A percentile compares a stretch with the other conserved stretches of the same genome.
Conservation (phyloP, 2,113 vertebrate species). For the Scortum barcoo region DNA sequence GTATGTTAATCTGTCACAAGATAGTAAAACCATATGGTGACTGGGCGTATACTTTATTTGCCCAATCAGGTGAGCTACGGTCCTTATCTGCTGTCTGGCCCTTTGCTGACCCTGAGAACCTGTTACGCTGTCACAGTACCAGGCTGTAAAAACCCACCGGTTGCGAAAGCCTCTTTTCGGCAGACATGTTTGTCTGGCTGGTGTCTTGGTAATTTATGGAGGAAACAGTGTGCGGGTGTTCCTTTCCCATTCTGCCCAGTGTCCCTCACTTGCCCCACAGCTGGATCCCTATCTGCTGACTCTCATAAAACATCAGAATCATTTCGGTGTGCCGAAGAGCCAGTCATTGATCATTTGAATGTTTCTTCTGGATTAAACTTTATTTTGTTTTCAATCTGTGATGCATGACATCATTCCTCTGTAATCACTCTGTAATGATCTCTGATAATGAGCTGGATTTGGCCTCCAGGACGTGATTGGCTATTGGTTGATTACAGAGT, state of each 20-base stretch:
- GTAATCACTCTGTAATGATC: slow-evolving; percentile 38
- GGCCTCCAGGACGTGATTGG: slow-evolving; percentile 42
- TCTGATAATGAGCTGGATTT: slow-evolving; percentile 48
- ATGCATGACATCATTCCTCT: slow-evolving; percentile 31
- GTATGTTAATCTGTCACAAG: slow-evolving; percentile 46
- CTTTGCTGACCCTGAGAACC: slow-evolving; percentile 43
- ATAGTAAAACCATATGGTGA: slow-evolving; percentile 18
- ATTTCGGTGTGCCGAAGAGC: not conserved
- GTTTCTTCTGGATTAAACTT: slow-evolving; percentile 19
- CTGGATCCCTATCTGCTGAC: slow-evolving; percentile 17
- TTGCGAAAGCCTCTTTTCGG: slow-evolving; percentile 20
- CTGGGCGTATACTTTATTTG: slow-evolving; percentile 31
- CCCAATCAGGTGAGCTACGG: slow-evolving; percentile 32
- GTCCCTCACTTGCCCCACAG: slow-evolving; percentile 1
- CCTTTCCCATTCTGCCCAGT: slow-evolving; percentile 23
- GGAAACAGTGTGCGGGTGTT: slow-evolving; percentile 54
- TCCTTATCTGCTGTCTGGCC: slow-evolving; percentile 51
- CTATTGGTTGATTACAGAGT: slow-evolving; percentile 64
- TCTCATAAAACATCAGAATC: slow-evolving; percentile 10
- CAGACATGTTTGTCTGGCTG: slow-evolving; percentile 50
- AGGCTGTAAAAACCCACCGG: slow-evolving; percentile 56
- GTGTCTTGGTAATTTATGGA: slow-evolving; percentile 57
- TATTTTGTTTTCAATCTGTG: slow-evolving; percentile 17
- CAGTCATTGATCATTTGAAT: not conserved
- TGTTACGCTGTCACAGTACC: slow-evolving; percentile 45